Evolutionary conservation across 1,140 invertebrate species (phyloP).

Genomic region (Hylaeus volcanicus): DNA sequence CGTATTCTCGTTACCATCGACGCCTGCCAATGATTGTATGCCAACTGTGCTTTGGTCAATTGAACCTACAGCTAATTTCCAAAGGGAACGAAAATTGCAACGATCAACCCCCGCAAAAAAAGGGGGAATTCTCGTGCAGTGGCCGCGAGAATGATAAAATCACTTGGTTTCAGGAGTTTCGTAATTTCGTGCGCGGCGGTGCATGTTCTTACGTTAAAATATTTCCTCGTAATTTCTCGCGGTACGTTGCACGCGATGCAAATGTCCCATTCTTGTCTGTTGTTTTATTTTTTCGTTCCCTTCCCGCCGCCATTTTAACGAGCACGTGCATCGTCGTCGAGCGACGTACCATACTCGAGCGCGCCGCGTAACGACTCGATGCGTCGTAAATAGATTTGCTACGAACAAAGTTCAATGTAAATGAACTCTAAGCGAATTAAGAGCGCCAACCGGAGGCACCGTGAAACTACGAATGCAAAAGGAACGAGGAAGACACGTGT

Average conservation of each 20-base stretch:
- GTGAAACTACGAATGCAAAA: not conserved
- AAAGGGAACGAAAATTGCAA: not conserved
- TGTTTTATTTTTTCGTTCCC: not conserved
- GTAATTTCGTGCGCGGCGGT: slow-evolving; percentile 9
- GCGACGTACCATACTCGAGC: not conserved
- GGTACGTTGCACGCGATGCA: slow-evolving; percentile 13
- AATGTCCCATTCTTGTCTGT: slow-evolving; percentile 16
- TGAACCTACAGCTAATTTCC: not conserved
- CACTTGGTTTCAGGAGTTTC: not conserved
- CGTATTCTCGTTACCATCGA: too few relatives aligned
- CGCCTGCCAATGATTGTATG: not conserved
- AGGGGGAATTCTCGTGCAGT: not conserved
- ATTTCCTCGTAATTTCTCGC: slow-evolving; percentile 28
- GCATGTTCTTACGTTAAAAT: slow-evolving; percentile 32
- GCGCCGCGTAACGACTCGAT: not conserved
- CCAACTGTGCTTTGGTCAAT: not conserved
- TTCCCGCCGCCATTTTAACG: not conserved
- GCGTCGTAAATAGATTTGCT: slow-evolving; percentile 37
- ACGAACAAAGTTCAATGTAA: slow-evolving; percentile 47
- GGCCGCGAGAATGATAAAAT: slow-evolving; percentile 11
- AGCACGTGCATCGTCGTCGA: slow-evolving; percentile 1
- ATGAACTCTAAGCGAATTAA: slow-evolving; percentile 30
- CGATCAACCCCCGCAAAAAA: not conserved
- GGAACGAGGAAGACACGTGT: too few relatives aligned
- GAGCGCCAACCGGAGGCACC: not conserved